Base-by-base conservation (phyloP, 2,888 invertebrate species). In the Dryobota labecula region DNA sequence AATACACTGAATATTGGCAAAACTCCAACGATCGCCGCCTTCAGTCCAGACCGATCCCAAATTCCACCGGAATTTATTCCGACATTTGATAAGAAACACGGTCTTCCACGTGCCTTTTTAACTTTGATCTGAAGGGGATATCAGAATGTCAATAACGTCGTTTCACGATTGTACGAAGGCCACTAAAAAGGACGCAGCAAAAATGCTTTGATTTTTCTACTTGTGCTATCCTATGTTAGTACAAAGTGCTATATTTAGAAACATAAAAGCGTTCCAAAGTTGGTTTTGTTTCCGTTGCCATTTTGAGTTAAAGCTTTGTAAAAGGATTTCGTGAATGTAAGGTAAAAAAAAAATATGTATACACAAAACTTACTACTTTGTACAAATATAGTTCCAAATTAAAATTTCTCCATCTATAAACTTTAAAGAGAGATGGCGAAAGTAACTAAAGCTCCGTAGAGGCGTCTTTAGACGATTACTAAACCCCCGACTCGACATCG, bases 1-100 rank as follows among this genome's bases (percentile, higher is more conserved):
- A 92, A 92, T 92, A 91, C 93, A 91, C 88, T 87, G 87, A 87
- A 85, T 87, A 87, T 90, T 94, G 94, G 94, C 94, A 91, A 89
- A 86, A 90, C 89, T 91, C 94, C 94, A 94, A 87, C 87, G 86
- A 86, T 86, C 86, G 76, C 86, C 84, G 86, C 86, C 87, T 88
- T 82, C 83, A 77, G 82, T 86, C 81, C 80, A 58, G 61, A 64
- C 67, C 70, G 38, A 77, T 84, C 84, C 86, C 87, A 87, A 88
- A 91, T 92, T 89, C 89, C 84, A 84, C 78, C 84, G 86, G 86
- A 91, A 91, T 89, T 86, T 89, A 90, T 88, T 88, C 84, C 82
- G 83, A 85, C 85, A 85, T 88, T 85, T 87, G 90, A 92, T 92
- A 91, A 91, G 90, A 89, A 88, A 89, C 85, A 86, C 83, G 83